Evolutionary conservation across 2,888 invertebrate species (phyloP).

Genomic region (Hybos culiciformis): DNA sequence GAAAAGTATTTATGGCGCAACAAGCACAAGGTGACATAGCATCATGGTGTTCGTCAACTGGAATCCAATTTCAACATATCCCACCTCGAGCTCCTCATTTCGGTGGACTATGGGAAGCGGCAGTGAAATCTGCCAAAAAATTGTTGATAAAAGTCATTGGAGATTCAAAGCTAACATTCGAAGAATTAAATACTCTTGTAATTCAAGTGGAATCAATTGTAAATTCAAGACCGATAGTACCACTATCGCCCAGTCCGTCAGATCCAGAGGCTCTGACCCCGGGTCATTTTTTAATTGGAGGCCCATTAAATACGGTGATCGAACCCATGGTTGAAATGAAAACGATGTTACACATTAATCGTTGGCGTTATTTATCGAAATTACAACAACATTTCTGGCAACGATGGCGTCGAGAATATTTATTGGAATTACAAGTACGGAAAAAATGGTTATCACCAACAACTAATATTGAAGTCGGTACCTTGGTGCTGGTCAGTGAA

Average conservation of each 20-base stretch:
- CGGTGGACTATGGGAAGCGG: no score
- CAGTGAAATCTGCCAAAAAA: no score
- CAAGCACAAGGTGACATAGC: not conserved
- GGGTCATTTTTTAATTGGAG: not conserved
- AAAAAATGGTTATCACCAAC: slow-evolving; percentile 8
- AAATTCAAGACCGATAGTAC: no score
- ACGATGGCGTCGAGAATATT: slow-evolving; percentile 6
- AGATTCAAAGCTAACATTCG: no score
- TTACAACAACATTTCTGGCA: slow-evolving; percentile 9
- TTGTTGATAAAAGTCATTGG: no score
- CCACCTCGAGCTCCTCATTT: no score
- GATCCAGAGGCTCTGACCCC: not conserved
- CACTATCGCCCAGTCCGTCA: no score
- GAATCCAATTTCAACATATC: not conserved
- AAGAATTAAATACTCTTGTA: no score
- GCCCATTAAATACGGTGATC: not conserved
- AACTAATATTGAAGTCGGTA: slow-evolving; percentile 3
- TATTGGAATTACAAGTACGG: slow-evolving; percentile 6
- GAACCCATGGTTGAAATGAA: not conserved
- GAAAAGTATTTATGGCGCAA: slow-evolving; percentile 10
- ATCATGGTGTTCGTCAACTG: not conserved
- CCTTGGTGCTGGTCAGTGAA: slow-evolving; percentile 4
- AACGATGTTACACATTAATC: not conserved
- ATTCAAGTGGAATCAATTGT: no score
- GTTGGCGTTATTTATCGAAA: slow-evolving; percentile 5